These are phyloP conservation scores for Aradus depressus DNA, from an alignment of 2,888 invertebrate species.

Conservation along the genomic window DNA sequence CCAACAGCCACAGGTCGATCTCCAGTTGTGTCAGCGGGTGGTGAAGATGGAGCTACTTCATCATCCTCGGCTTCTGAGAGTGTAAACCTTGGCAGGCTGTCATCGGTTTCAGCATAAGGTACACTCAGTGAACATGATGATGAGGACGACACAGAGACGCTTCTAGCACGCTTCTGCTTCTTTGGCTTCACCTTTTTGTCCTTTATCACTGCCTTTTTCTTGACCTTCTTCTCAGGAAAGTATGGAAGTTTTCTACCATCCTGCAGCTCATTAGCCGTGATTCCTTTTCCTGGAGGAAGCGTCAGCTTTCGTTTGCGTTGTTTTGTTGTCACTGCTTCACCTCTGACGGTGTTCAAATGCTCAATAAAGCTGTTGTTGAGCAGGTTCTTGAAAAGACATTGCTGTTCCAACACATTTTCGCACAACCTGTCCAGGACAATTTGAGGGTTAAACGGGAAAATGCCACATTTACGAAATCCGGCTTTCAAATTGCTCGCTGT, in stretches of 20 bases:
- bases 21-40: too few relatives aligned
- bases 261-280: conserved; percentile 5
- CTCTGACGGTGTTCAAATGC: conserved; percentile 8
- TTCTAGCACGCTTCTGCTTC: too few relatives aligned
- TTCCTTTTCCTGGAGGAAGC: neutral
- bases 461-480: conserved; percentile 8
- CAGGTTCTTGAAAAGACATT: neutral
- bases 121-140: too few relatives aligned
- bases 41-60: too few relatives aligned
- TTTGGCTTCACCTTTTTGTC: too few relatives aligned
- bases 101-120: too few relatives aligned
- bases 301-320: conserved; percentile 1
- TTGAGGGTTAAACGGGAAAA: conserved; percentile 4
- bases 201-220: too few relatives aligned
- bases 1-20: neutral
- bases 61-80: too few relatives aligned
- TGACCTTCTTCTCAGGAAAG: too few relatives aligned
- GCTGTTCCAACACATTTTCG: neutral
- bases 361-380: neutral
- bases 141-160: too few relatives aligned
- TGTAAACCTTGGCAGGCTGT: too few relatives aligned
- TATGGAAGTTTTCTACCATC: too few relatives aligned
- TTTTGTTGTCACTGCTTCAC: conserved; percentile 1
- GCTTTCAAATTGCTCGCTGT: conserved; percentile 3
- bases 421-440: conserved; percentile 6